Conservation (phyloP, 2,113 vertebrate genomes). For the Chrysochloris asiatica region DNA sequence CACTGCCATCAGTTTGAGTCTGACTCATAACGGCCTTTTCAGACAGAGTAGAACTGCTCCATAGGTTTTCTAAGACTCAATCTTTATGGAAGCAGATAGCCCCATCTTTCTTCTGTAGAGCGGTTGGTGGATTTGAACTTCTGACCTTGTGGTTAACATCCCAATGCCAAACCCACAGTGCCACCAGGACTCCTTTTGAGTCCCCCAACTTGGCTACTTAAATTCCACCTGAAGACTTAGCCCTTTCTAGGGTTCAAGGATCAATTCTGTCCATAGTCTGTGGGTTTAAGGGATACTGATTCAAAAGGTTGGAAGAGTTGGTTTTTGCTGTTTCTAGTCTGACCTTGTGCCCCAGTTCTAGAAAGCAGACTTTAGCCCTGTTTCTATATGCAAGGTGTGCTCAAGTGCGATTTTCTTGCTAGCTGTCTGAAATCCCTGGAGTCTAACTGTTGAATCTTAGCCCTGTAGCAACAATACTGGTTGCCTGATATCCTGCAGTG, state of each 20-base stretch:
- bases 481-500: background rate
- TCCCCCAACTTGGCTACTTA: background rate
- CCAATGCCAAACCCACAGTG: too few relatives aligned
- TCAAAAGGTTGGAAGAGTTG: background rate
- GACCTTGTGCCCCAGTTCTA: slow-evolving; percentile 33
- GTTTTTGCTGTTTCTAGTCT: background rate
- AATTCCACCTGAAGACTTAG: slow-evolving; percentile 27
- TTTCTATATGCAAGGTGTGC: slow-evolving; percentile 8
- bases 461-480: background rate
- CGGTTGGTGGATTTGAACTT: too few relatives aligned
- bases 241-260: background rate
- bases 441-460: background rate
- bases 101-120: too few relatives aligned
- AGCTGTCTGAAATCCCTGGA: background rate
- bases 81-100: too few relatives aligned
- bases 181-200: too few relatives aligned
- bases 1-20: too few relatives aligned
- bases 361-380: background rate
- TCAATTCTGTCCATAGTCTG: background rate
- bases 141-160: too few relatives aligned
- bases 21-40: too few relatives aligned
- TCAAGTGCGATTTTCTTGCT: slow-evolving; percentile 10
- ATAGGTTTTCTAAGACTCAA: too few relatives aligned
- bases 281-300: background rate
- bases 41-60: too few relatives aligned